Percentiles rank a stretch among this genome's conserved stretches.
Conservation (phyloP, 1,140 invertebrate species). For the Ctenoplectra terminalis region DNA sequence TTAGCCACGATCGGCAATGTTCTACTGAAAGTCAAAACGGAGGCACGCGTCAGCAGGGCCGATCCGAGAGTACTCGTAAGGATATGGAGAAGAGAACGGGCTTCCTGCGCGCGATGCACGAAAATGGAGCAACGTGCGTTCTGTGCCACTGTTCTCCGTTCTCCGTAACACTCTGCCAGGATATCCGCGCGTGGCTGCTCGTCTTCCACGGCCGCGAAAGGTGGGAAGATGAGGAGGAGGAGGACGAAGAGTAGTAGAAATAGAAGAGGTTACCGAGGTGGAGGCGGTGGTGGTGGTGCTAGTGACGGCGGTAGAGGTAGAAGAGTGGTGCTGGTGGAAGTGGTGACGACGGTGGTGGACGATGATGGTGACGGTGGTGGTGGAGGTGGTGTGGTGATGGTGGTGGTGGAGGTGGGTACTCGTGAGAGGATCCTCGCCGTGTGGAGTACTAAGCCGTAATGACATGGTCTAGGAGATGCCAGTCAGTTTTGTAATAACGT, state of each 20-base stretch:
- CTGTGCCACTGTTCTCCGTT: constrained; percentile 65
- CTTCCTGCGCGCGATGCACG: constrained; percentile 49
- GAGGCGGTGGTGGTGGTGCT: constrained; percentile 47
- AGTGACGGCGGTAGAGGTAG: constrained; percentile 27
- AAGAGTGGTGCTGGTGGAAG: constrained; percentile 8
- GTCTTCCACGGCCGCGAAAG: constrained; percentile 70
- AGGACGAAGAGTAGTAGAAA: constrained; percentile 61
- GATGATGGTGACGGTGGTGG: background rate
- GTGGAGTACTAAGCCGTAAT: constrained; percentile 82
- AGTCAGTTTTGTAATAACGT: constrained; percentile 83
- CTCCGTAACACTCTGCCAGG: constrained; percentile 66
- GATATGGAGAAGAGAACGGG: constrained; percentile 2
- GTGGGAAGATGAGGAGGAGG: constrained; percentile 67
- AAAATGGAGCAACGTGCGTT: constrained; percentile 65
- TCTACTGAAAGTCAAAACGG: background rate
- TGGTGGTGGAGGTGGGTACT: constrained; percentile 48
- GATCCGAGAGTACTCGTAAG: background rate
- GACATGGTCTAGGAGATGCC: constrained; percentile 83
- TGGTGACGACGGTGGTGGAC: constrained; percentile 35
- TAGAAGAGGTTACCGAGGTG: constrained; percentile 48
- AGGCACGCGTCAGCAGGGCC: background rate
- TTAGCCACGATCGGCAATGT: background rate
- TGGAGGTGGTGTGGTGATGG: constrained; percentile 4
- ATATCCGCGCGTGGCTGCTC: constrained; percentile 68
- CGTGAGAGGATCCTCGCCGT: constrained; percentile 78